A percentile compares a stretch with the other conserved stretches of the same genome.
These are phyloP conservation scores for Latrodectus geometricus DNA, from an alignment of 1,140 invertebrate genomes.

Conservation along the genomic window DNA sequence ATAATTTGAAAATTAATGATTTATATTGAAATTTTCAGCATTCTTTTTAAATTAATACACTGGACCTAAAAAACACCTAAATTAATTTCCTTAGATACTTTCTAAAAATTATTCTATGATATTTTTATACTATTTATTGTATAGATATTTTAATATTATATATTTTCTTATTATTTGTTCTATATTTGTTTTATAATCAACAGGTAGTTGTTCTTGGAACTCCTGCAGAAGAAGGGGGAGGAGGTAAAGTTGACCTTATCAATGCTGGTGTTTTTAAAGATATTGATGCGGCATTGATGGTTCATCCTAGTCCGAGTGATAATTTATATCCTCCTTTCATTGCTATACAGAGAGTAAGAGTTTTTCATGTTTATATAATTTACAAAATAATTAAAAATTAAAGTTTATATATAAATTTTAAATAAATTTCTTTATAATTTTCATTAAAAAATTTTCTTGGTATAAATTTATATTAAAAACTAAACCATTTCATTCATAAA, in stretches of 20 bases:
- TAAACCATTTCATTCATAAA: no score
- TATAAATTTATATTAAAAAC: no score
- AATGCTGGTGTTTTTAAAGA: conserved; percentile 68
- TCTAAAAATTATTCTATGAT: no score
- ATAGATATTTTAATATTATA: no score
- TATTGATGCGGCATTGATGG: conserved; percentile 70
- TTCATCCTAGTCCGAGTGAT: conserved; percentile 66
- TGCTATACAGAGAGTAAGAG: conserved; percentile 54
- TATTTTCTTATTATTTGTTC: no score
- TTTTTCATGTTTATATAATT: not conserved
- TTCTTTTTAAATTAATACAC: no score
- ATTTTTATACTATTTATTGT: no score
- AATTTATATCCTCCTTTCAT: conserved; percentile 59
- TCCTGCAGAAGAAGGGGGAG: conserved; percentile 70
- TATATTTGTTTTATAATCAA: not conserved
- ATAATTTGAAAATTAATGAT: no score
- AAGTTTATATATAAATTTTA: not conserved
- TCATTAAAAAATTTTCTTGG: no score
- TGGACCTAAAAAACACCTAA: no score
- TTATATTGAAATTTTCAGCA: no score
- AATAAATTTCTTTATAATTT: not conserved
- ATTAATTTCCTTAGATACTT: no score
- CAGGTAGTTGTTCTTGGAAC: conserved; percentile 69
- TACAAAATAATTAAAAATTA: not conserved
- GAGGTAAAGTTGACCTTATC: conserved; percentile 69